A percentile compares a stretch with the other conserved stretches of the same genome.
Evolutionary conservation across 2,797 vertebrate species (phyloP).

Genomic region (Xiphophorus birchmanni): DNA sequence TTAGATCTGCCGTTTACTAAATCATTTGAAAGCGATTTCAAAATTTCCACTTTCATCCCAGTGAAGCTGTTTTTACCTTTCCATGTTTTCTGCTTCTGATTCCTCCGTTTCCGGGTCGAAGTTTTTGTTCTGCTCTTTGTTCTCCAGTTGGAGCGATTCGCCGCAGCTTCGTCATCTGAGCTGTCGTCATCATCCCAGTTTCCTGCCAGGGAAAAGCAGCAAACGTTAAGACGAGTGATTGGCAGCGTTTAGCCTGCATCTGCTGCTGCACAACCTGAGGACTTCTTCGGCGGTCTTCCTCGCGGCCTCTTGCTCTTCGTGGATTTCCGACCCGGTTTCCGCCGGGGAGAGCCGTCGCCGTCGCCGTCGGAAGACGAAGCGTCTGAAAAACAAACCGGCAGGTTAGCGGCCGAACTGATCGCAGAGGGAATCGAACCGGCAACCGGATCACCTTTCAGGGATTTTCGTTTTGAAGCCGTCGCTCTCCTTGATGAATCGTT

Average conservation of each 20-base stretch:
- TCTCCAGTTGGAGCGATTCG: slow-evolving; percentile 6
- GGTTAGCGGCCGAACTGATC: fast-evolving
- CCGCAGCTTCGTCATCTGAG: slow-evolving; percentile 64
- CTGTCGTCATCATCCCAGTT: slow-evolving; percentile 41
- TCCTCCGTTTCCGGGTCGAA: slow-evolving; percentile 22
- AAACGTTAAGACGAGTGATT: background rate
- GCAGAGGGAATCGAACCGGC: background rate
- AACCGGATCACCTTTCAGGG: slow-evolving; percentile 7
- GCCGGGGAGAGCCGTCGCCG: slow-evolving; percentile 39
- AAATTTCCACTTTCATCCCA: too few species aligned
- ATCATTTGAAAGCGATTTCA: too few species aligned
- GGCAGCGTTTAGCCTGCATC: background rate
- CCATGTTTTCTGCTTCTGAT: background rate
- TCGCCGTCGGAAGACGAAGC: slow-evolving; percentile 35
- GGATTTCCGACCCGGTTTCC: slow-evolving; percentile 36
- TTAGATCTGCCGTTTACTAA: too few species aligned
- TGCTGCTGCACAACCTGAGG: slow-evolving; percentile 30
- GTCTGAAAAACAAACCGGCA: slow-evolving; percentile 4
- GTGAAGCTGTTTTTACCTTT: slow-evolving; percentile 33
- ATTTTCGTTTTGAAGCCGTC: slow-evolving; percentile 21
- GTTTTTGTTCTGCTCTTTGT: slow-evolving; percentile 26
- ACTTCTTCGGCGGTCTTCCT: slow-evolving; percentile 26
- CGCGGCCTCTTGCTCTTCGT: slow-evolving; percentile 10
- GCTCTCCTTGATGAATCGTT: slow-evolving; percentile 13
- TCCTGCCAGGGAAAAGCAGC: slow-evolving; percentile 36